Evolutionary conservation across 1,140 invertebrate species (phyloP).

Genomic region (Araneus ventricosus): DNA sequence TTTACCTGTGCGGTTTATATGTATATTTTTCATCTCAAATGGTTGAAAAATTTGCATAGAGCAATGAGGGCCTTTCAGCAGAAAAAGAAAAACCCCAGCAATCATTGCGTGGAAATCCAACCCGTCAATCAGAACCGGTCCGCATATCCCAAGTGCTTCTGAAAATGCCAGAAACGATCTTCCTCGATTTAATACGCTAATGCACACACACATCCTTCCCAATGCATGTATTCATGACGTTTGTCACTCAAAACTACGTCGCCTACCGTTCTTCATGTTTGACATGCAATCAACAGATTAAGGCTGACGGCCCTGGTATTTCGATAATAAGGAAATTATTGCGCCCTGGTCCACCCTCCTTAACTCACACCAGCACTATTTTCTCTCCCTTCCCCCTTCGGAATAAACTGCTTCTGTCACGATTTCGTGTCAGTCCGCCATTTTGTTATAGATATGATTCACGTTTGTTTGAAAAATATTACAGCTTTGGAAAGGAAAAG

Average conservation of each 20-base stretch:
- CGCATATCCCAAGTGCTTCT: not conserved
- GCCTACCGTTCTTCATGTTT: constrained; percentile 46
- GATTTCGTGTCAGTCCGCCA: constrained; percentile 56
- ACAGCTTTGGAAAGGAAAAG: constrained; percentile 25
- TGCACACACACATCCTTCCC: constrained; percentile 26
- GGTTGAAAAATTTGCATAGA: not conserved
- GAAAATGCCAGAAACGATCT: not conserved
- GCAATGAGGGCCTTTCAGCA: too few species aligned
- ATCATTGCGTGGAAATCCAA: not conserved
- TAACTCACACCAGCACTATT: not conserved
- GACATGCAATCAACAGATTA: constrained; percentile 74
- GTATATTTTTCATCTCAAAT: too few species aligned
- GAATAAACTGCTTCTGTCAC: constrained; percentile 66
- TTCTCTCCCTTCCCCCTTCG: not conserved
- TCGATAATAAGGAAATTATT: constrained; percentile 72
- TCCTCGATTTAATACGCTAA: constrained; percentile 34
- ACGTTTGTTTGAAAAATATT: constrained; percentile 53
- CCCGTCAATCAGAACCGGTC: not conserved
- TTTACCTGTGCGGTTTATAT: too few species aligned
- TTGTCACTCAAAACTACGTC: constrained; percentile 49
- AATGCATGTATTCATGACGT: constrained; percentile 32
- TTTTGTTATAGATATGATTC: constrained; percentile 72
- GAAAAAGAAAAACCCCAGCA: too few species aligned
- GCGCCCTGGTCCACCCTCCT: constrained; percentile 2
- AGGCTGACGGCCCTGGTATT: constrained; percentile 48